Evolutionary conservation across 2,113 vertebrate genomes (phyloP), one percentile per base, ranked within the genome.

Genomic region (Cricetomys ansorgei): DNA sequence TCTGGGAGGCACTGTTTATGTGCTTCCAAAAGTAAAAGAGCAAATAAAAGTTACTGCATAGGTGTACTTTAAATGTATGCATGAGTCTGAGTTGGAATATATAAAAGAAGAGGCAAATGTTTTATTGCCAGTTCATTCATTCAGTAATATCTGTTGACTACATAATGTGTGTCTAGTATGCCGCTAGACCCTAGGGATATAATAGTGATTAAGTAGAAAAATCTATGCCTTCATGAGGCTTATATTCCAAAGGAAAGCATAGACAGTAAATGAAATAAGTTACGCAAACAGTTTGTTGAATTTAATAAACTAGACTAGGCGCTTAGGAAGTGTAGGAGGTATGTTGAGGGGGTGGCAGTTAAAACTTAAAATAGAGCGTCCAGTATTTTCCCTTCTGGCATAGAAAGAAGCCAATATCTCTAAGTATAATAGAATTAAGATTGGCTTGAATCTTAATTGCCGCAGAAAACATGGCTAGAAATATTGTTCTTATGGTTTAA

Each of bases 401-500:
- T 34, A 89, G 53, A 53, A 84, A 92, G 81, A 91, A 57, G 62
- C 29, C 76, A 67, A 40, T 75, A 85, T 80, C 88, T 37, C 45
- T 57, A 91, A 96, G 67, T 64, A 62, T 45, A 89, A 93, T 13
- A 88, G 7, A 88, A 48, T 84, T 79, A 84, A 95, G 70, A 95
- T 45, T 25, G 57, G 55, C 40, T 93, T 95, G 84, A 92, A 84
- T 90, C 84, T n/a, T n/a, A 70, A 16, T 92, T 89, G 95, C 79
- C 57, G 93, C 83, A 93, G 92, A 96, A 97, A 96, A 95, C 76
- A 95, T 57, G 59, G 90, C 84, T 90, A 81, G 79, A 84, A 94
- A 94, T 95, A 92, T 94, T 96, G 94, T 96, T 84, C 50, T 93
- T 77, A 81, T 92, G 70, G 89, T 96, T 97, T 96, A 97, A 97